These are phyloP conservation scores for Girardinus metallicus DNA, from an alignment of 2,797 vertebrate genomes.

Conservation along the genomic window DNA sequence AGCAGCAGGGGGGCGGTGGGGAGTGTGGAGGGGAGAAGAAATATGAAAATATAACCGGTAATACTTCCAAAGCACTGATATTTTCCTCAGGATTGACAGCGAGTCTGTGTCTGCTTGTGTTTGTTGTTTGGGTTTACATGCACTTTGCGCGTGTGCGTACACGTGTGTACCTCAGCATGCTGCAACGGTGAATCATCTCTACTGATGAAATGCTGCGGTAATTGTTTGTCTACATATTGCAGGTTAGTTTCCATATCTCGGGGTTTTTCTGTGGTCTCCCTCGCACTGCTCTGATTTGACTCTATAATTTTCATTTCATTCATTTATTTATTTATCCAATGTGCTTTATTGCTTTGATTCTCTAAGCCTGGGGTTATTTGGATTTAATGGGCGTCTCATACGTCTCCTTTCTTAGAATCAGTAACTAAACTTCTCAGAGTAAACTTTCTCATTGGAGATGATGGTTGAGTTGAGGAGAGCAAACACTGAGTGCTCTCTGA, in stretches of 20 bases:
- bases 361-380: conserved; percentile 75
- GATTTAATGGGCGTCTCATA: conserved; percentile 78
- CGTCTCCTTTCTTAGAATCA: conserved; percentile 74
- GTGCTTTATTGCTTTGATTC: conserved; percentile 74
- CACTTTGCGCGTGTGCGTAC: conserved; percentile 17
- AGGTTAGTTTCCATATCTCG: conserved; percentile 78
- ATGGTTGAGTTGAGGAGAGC: conserved; percentile 84
- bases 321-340: conserved; percentile 78
- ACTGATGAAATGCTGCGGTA: conserved; percentile 71
- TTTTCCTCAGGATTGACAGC: conserved; percentile 65
- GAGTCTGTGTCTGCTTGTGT: conserved; percentile 33
- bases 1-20: conserved; percentile 60
- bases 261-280: conserved; percentile 66
- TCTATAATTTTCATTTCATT: conserved; percentile 73
- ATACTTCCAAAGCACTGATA: conserved; percentile 74
- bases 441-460: conserved; percentile 81
- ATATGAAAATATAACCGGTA: conserved; percentile 77
- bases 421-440: conserved; percentile 74
- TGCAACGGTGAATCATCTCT: conserved; percentile 67
- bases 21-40: conserved; percentile 71
- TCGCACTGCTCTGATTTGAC: conserved; percentile 63
- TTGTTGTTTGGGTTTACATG: conserved; percentile 38
- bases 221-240: conserved; percentile 79
- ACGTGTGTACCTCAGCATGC: conserved; percentile 35
- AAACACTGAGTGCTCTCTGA: conserved; percentile 71